phyloP scores from a whole-genome alignment of 2,113 vertebrate species.

The Microtus oregoni region DNA sequence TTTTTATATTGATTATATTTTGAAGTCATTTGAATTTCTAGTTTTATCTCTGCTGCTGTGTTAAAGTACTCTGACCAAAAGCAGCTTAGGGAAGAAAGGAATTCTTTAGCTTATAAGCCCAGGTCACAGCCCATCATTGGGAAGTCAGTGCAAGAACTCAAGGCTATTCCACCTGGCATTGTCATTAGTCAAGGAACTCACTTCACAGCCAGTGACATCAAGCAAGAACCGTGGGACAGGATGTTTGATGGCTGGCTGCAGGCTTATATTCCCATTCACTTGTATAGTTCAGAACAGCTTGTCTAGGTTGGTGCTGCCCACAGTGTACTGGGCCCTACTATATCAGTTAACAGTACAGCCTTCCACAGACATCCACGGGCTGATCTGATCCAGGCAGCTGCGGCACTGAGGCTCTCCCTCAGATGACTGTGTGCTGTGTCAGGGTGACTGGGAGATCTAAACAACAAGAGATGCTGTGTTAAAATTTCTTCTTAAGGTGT shows the following conservation, averaged over 20 bases:
- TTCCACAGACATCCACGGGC: not conserved
- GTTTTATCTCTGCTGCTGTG: not conserved
- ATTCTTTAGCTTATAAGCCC: not conserved
- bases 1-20: not conserved
- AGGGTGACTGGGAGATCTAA: not conserved
- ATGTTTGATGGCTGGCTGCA: not conserved
- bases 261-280: not conserved
- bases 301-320: not conserved
- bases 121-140: not conserved
- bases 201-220: not conserved
- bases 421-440: not conserved
- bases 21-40: not conserved
- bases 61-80: not conserved
- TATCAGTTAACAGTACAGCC: not conserved
- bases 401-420: not conserved
- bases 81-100: not conserved
- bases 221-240: not conserved
- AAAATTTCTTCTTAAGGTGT: not conserved
- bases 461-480: not conserved
- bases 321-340: not conserved
- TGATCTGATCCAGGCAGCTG: not conserved
- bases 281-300: not conserved
- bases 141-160: not conserved
- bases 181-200: not conserved
- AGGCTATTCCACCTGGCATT: not conserved